A percentile compares a stretch with the other conserved stretches of the same genome.
phyloP scores from a whole-genome alignment of 2,797 vertebrate species.

The Zalophus californianus region DNA sequence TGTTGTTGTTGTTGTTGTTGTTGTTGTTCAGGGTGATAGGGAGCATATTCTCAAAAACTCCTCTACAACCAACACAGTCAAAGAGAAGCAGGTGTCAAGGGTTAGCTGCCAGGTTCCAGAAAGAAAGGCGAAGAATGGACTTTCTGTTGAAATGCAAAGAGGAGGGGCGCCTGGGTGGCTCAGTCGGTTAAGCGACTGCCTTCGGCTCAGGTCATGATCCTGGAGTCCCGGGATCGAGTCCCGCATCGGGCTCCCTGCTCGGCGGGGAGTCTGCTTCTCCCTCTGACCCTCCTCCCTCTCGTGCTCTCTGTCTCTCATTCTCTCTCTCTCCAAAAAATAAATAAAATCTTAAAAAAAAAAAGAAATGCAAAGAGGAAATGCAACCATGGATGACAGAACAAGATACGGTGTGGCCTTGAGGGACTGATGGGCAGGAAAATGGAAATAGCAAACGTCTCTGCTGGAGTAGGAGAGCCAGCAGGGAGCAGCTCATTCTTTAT shows the following conservation, averaged over 20 bases:
- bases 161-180: no score
- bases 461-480: not conserved
- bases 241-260: no score
- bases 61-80: not conserved
- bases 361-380: not conserved
- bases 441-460: rapidly evolving
- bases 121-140: not conserved
- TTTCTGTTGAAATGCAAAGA: not conserved
- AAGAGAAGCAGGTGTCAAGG: not conserved
- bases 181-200: no score
- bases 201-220: no score
- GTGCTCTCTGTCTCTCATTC: no score
- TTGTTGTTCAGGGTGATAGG: not conserved
- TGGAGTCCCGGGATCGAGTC: no score
- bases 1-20: no score
- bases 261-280: no score
- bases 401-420: not conserved
- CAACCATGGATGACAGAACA: not conserved
- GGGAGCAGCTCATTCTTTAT: not conserved
- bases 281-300: no score
- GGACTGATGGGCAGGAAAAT: not conserved
- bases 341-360: no score
- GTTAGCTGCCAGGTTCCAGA: not conserved
- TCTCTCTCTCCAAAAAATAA: no score
- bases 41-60: not conserved